These are phyloP conservation scores for Rhopalosiphum nymphaeae DNA, from an alignment of 2,888 invertebrate genomes.

Conservation along the genomic window DNA sequence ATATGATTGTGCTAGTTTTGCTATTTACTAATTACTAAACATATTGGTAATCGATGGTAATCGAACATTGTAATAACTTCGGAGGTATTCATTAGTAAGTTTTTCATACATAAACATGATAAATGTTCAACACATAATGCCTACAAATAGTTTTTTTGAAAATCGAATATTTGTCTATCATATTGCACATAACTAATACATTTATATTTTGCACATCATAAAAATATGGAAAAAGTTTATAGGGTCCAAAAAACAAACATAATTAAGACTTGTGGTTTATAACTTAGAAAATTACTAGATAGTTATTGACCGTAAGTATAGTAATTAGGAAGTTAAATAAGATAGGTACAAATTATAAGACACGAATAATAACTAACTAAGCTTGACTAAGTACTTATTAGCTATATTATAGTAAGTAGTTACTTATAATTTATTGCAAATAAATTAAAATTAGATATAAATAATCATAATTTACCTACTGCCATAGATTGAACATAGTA, in stretches of 20 bases:
- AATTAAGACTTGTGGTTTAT: too few relatives aligned
- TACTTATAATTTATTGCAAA: too few relatives aligned
- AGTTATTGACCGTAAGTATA: background rate
- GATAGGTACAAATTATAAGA: background rate
- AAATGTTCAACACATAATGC: background rate
- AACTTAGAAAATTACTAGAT: background rate
- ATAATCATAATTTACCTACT: too few relatives aligned
- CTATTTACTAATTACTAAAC: too few relatives aligned
- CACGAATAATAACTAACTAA: too few relatives aligned
- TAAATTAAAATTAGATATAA: too few relatives aligned
- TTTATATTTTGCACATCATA: background rate
- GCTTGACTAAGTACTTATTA: too few relatives aligned
- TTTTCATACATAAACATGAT: conserved; percentile 12
- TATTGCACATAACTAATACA: background rate
- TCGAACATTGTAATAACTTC: background rate
- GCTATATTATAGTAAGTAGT: too few relatives aligned
- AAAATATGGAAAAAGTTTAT: background rate
- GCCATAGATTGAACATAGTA: too few relatives aligned
- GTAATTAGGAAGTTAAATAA: background rate
- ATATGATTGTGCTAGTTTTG: too few relatives aligned
- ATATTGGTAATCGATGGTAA: too few relatives aligned
- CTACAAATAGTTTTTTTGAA: background rate
- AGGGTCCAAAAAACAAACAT: background rate
- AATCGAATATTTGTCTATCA: background rate
- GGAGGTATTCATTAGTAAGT: background rate